Conservation (phyloP, 2,888 invertebrate genomes). For the Luperina nickerlii region DNA sequence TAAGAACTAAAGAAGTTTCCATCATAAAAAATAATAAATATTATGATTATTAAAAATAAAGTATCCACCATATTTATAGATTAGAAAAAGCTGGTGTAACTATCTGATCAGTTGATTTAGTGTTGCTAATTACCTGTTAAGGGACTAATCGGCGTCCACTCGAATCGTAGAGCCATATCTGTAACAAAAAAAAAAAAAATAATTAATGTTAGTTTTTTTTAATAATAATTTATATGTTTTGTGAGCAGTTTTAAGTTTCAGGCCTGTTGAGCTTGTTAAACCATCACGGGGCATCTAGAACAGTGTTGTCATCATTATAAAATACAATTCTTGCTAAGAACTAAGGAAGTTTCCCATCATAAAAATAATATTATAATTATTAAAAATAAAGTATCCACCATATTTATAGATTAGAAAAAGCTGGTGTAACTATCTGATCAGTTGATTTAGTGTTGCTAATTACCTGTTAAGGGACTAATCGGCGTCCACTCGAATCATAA, state of each 20-base stretch:
- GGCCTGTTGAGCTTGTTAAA: constrained; percentile 84
- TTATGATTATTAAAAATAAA: not conserved
- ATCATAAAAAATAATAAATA: not conserved
- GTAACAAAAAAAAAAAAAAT: constrained; percentile 32
- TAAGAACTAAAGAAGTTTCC: too few relatives aligned
- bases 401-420: not conserved
- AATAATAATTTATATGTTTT: not conserved
- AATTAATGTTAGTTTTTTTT: not conserved
- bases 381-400: not conserved
- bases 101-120: not conserved
- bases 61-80: not conserved
- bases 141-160: not conserved
- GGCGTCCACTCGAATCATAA: not conserved
- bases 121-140: constrained; percentile 41
- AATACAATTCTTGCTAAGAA: not conserved
- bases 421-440: not conserved
- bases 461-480: constrained; percentile 34
- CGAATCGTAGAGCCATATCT: constrained; percentile 1
- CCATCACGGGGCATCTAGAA: constrained; percentile 72
- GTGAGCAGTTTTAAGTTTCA: constrained; percentile 66
- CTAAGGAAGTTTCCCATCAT: too few relatives aligned
- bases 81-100: not conserved
- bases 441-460: constrained; percentile 2
- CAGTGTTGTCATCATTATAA: constrained; percentile 71
- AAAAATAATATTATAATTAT: not conserved